Conservation (phyloP, 1,140 invertebrate species). For the Yoshiicerus persimilis region DNA sequence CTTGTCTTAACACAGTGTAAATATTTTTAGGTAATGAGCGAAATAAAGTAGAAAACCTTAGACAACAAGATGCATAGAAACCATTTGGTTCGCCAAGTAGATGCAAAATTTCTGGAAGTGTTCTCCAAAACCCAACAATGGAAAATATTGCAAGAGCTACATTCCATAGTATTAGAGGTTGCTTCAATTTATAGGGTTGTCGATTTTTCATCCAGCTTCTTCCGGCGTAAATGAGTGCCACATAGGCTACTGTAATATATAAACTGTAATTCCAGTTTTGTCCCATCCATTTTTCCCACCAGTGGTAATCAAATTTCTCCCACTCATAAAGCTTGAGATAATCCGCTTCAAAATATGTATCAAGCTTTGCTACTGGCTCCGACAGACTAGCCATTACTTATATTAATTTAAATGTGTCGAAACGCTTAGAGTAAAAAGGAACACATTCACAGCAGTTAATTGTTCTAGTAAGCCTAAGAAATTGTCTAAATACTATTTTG, state of each 20-base stretch:
- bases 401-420: too few relatives aligned
- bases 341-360: not conserved
- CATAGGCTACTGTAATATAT: slow-evolving; percentile 86
- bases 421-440: too few relatives aligned
- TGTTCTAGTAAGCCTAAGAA: too few relatives aligned
- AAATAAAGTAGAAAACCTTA: slow-evolving; percentile 62
- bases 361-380: not conserved
- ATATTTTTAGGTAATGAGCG: too few relatives aligned
- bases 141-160: slow-evolving; percentile 86
- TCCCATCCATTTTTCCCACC: slow-evolving; percentile 81
- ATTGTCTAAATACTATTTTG: too few relatives aligned
- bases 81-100: slow-evolving; percentile 78
- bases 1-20: too few relatives aligned
- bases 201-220: slow-evolving; percentile 89
- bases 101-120: slow-evolving; percentile 82
- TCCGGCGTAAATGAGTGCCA: slow-evolving; percentile 89
- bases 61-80: slow-evolving; percentile 89
- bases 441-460: too few relatives aligned
- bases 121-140: slow-evolving; percentile 84
- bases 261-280: slow-evolving; percentile 93
- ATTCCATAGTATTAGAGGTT: slow-evolving; percentile 88
- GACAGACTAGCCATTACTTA: not conserved
- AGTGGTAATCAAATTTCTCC: slow-evolving; percentile 31
- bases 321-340: slow-evolving; percentile 31
- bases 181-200: slow-evolving; percentile 80